Evolutionary conservation across 2,888 invertebrate genomes (phyloP), one percentile per base, ranked within the genome.

Genomic region (Drosophila anceps): DNA sequence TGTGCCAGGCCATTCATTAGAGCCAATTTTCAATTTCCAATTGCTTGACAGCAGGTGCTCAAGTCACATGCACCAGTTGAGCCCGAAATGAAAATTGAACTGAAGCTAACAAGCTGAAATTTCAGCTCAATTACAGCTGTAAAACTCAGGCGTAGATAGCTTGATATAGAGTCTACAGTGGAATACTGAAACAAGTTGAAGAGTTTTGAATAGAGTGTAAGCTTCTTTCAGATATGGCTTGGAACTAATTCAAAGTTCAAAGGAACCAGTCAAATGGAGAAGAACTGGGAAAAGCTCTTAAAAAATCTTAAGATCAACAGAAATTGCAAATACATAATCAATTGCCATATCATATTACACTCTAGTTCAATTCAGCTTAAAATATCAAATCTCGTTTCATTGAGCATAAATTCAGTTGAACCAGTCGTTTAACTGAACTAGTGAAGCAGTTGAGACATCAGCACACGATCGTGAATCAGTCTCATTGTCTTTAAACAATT

Each of bases 1-100:
- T 20, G 53, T 13, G 54, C 50, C 58, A 61, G 62, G 55, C 65
- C 67, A 55, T 63, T 77, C 67, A 71, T 80, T 69, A 65, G 46
- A 48, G 3, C 64, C 35, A 55, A 60, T 48, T 48, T 59, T 64
- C 41, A 51, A 60, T 43, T 35, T 27, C 48, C 48, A 48, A 46
- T 37, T 10, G n/a, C 44, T 15, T 31, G 41, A 51, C 53, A 69
- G 72, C 84, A 84, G 84, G 84, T 84, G 84, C 46, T 70, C 67
- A 67, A 69, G 75, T 72, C 83, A 74, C 50, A 55, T 24, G 29
- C 39, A 60, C 24, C 50, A 46, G 46, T 61, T 48, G 37, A 54
- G 13, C 48, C 20, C 44, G 48, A 54, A 27, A n/a, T 20, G 20
- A 39, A 51, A 54, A 27, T 39, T 54, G 27, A 54, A 4, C 37